Evolutionary conservation across 2,797 vertebrate genomes (phyloP), one percentile per base, ranked within the genome.

Genomic region (Urosaurus nigricauda): DNA sequence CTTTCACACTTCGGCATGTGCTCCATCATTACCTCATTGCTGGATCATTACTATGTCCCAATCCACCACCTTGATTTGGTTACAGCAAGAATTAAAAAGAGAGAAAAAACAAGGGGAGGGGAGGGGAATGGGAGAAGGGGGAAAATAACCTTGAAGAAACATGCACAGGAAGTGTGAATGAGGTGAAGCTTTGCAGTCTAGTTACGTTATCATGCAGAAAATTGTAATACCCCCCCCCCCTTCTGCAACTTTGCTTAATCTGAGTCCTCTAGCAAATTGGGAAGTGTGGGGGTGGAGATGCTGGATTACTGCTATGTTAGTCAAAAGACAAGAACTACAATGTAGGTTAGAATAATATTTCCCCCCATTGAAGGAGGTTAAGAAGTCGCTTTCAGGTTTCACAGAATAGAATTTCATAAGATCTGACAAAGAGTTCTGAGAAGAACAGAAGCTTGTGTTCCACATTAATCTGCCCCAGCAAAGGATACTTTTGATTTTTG

Each of bases 11-110:
- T 53, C 82, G 71, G 82, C 75, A 60, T 89, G 83, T 80, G 83
- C 2, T 40, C 73, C 78, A 81, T 75, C 91, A 92, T 87, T 92
- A 93, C 77, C 93, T 94, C 93, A 87, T 83, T 75, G 6, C 92
- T 93, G 92, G 79, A 89, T 93, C 92, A 71, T 32, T 0, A 68
- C 84, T 84, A 16, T 29, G 85, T 89, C 70, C 92, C 60, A 17
- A 43, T 56, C 85, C 2, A 0, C 75, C 92, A 78, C 93, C 91
- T 93, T 9, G 91, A 88, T 60, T 21, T 2, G 58, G 63, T 70
- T 79, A 37, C 60, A 2, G 88, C 74, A 60, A 21, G 35, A 74
- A 88, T 56, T 1, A 1, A 81, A 43, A 26, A 26, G n/a, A 17
- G 26, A 80, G 14, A 24, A 3, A 11, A 0, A 1, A 0, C 12